These are phyloP conservation scores for Oreocharis arfaki DNA, from an alignment of 2,113 vertebrate genomes.

Conservation along the genomic window DNA sequence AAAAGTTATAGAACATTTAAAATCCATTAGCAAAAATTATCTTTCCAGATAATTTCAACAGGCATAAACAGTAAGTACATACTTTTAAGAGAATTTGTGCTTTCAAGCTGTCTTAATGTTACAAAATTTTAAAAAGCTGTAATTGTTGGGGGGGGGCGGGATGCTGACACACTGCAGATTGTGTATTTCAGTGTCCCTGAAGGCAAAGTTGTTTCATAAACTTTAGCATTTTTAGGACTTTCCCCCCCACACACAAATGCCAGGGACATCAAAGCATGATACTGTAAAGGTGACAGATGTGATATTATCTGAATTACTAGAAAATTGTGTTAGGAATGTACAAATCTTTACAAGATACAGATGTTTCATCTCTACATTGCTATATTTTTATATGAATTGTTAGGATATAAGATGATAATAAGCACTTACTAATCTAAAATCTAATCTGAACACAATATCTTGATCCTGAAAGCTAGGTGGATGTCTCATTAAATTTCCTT, in stretches of 20 bases:
- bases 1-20: not conserved
- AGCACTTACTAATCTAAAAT: not conserved
- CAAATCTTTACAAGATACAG: not conserved
- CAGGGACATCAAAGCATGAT: not conserved
- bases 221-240: not conserved
- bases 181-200: not conserved
- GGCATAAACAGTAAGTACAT: not conserved
- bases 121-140: not conserved
- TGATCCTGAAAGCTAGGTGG: not conserved
- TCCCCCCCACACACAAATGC: not conserved
- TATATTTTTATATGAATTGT: not conserved
- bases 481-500: not conserved
- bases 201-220: not conserved
- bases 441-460: not conserved
- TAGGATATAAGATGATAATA: not conserved
- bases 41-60: slow-evolving; percentile 2
- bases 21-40: slow-evolving; percentile 28
- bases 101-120: not conserved
- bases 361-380: not conserved
- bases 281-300: not conserved
- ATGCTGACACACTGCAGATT: not conserved
- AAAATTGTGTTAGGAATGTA: not conserved
- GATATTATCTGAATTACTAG: not conserved
- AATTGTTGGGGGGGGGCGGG: not conserved
- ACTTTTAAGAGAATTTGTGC: not conserved